A percentile compares a stretch with the other conserved stretches of the same genome.
Evolutionary conservation across 2,113 vertebrate genomes (phyloP).

Genomic region (Aldabrachelys gigantea): DNA sequence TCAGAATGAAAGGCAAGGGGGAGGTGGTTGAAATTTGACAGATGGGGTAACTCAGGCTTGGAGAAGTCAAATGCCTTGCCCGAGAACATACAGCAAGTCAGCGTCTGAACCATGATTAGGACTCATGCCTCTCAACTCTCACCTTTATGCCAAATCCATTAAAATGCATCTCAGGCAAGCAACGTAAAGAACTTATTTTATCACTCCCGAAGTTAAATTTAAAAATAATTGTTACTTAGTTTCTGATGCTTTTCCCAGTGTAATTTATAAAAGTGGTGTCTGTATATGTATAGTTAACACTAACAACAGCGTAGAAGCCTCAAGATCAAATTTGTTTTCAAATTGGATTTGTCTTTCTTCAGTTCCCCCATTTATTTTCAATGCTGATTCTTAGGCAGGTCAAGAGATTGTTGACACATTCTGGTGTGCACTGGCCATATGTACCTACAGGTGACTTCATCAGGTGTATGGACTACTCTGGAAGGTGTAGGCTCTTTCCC

Average conservation of each 20-base stretch:
- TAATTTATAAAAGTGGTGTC: neutral
- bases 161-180: neutral
- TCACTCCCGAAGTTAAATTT: neutral
- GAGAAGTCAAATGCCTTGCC: neutral
- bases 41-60: neutral
- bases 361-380: neutral
- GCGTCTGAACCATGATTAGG: neutral
- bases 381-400: neutral
- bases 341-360: neutral
- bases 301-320: neutral
- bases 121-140: neutral
- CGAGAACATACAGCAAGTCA: neutral
- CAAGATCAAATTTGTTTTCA: neutral
- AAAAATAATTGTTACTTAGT: neutral
- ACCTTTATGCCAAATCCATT: neutral
- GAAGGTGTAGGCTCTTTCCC: neutral
- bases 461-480: neutral
- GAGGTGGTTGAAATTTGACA: accelerated
- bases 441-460: neutral
- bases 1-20: neutral
- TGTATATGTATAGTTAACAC: neutral
- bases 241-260: neutral
- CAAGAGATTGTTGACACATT: neutral
- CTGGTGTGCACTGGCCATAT: neutral
- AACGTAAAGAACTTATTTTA: neutral